These are phyloP conservation scores for Drosophila peninsularis DNA, from an alignment of 2,888 invertebrate genomes.

Conservation along the genomic window DNA sequence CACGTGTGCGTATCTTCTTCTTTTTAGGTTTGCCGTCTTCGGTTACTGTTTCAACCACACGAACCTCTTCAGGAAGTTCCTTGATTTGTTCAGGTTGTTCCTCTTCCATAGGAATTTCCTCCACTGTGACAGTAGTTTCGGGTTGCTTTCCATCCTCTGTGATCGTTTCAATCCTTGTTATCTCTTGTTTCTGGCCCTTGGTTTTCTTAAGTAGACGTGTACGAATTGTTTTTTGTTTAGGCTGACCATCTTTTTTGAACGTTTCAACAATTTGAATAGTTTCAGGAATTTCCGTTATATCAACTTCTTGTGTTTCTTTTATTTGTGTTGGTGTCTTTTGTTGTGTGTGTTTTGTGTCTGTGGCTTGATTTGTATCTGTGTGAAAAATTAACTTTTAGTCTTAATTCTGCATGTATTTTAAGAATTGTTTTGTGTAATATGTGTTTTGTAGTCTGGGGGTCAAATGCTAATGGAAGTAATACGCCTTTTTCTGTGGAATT, in stretches of 20 bases:
- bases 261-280: constrained; percentile 45
- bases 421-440: constrained; percentile 77
- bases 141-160: constrained; percentile 52
- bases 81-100: constrained; percentile 34
- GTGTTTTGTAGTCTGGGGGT: constrained; percentile 74
- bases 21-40: constrained; percentile 59
- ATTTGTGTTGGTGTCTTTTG: constrained; percentile 83
- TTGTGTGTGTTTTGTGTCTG: constrained; percentile 84
- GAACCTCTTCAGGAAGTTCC: constrained; percentile 58
- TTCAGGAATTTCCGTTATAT: constrained; percentile 59
- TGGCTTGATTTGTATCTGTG: constrained; percentile 82
- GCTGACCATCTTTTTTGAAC: constrained; percentile 45
- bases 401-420: constrained; percentile 36
- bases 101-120: constrained; percentile 41
- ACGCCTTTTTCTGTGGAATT: constrained; percentile 80
- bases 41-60: constrained; percentile 41
- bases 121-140: constrained; percentile 48
- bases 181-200: constrained; percentile 53
- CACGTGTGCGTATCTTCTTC: constrained; percentile 57
- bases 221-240: constrained; percentile 44
- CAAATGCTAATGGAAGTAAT: constrained; percentile 76
- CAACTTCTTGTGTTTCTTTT: constrained; percentile 55
- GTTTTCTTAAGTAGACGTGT: constrained; percentile 56
- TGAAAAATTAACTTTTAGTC: constrained; percentile 74
- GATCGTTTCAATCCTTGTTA: constrained; percentile 62